Conservation (phyloP, 2,888 invertebrate genomes). For the Brachylomia viminalis region DNA sequence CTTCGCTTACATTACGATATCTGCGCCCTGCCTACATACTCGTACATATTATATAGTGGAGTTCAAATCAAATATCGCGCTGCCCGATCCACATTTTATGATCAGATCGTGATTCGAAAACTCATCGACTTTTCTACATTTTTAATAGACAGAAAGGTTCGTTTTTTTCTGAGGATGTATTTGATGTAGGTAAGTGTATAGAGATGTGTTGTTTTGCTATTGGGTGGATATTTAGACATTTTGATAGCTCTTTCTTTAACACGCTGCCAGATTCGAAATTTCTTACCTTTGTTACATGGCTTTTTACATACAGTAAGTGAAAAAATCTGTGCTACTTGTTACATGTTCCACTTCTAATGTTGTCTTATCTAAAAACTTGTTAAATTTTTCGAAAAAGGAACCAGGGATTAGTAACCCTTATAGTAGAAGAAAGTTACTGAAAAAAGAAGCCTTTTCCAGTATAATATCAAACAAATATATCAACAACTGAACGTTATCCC, state of each 20-base stretch:
- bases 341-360: not conserved
- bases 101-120: slow-evolving; percentile 73
- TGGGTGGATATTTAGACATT: not conserved
- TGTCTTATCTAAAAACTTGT: not conserved
- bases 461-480: slow-evolving; percentile 6
- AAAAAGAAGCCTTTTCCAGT: not conserved
- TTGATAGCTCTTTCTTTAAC: not conserved
- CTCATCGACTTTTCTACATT: slow-evolving; percentile 72
- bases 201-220: not conserved
- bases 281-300: not conserved
- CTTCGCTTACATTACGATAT: slow-evolving; percentile 38
- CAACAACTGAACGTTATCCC: slow-evolving; percentile 3
- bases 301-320: not conserved
- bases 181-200: slow-evolving; percentile 2
- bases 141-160: slow-evolving; percentile 69
- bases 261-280: not conserved
- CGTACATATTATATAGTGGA: slow-evolving; percentile 59
- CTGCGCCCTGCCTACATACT: slow-evolving; percentile 35
- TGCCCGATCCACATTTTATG: slow-evolving; percentile 70
- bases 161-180: slow-evolving; percentile 31
- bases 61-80: slow-evolving; percentile 70
- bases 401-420: not conserved
- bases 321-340: not conserved
- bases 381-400: not conserved
- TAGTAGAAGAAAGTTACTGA: not conserved